Conservation (phyloP, 2,888 invertebrate genomes). For the Cephus runcator region DNA sequence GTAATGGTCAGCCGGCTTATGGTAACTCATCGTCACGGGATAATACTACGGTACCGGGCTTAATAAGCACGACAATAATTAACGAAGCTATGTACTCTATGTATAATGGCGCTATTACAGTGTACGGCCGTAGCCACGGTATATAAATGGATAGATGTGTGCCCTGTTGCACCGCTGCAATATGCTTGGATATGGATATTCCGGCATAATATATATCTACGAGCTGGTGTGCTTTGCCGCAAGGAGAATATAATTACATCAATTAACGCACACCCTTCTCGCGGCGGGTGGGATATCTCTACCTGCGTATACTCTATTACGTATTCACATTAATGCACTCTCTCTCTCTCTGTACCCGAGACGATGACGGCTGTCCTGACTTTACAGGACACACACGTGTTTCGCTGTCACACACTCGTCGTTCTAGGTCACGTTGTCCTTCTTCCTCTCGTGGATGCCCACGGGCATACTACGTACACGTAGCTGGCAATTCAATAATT, state of each 20-base stretch:
- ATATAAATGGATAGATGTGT: constrained; percentile 45
- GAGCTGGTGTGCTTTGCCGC: constrained; percentile 23
- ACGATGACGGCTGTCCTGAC: background rate
- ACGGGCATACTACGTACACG: background rate
- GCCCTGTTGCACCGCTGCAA: constrained; percentile 33
- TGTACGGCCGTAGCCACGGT: constrained; percentile 21
- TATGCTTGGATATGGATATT: constrained; percentile 11
- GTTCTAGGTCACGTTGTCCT: background rate
- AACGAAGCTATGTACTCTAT: constrained; percentile 45
- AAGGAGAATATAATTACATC: constrained; percentile 52
- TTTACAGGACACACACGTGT: background rate
- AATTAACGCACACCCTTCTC: constrained; percentile 38
- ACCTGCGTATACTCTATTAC: background rate
- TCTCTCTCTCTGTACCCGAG: background rate
- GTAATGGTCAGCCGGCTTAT: background rate
- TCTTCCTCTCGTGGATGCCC: background rate
- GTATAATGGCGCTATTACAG: constrained; percentile 47
- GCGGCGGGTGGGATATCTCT: background rate
- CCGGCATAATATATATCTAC: constrained; percentile 5
- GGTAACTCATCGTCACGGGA: background rate
- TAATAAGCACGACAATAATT: constrained; percentile 56
- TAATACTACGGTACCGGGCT: constrained; percentile 27
- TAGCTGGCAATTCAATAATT: background rate
- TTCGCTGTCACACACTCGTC: too few relatives aligned
- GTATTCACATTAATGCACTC: background rate